Conservation (phyloP, 2,888 invertebrate species). For the Leucophenga montana region DNA sequence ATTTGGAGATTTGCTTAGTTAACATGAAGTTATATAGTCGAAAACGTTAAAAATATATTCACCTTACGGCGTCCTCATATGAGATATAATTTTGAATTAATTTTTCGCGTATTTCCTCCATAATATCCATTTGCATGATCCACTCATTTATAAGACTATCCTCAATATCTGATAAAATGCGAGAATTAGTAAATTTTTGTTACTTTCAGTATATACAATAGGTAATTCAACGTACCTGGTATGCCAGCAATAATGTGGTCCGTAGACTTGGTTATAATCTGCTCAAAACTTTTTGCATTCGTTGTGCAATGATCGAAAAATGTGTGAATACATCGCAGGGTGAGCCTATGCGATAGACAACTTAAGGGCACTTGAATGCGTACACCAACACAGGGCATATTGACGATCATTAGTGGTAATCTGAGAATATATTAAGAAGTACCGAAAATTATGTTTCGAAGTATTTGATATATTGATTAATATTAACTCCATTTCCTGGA, state of each 20-base stretch:
- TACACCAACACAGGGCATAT: conserved; percentile 42
- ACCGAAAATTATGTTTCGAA: not conserved
- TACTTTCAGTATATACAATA: too few relatives aligned
- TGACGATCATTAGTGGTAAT: conserved; percentile 50
- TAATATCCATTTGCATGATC: conserved; percentile 55
- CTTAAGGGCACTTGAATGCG: conserved; percentile 57
- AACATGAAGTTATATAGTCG: too few relatives aligned
- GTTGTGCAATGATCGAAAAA: conserved; percentile 62
- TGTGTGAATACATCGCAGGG: conserved; percentile 60
- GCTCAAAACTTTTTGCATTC: conserved; percentile 53
- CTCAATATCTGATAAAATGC: conserved; percentile 45
- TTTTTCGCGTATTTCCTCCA: conserved; percentile 44
- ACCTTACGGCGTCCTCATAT: conserved; percentile 53
- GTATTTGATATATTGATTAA: not conserved
- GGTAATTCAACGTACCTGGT: conserved; percentile 29
- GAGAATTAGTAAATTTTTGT: too few relatives aligned
- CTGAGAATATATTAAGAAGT: conserved; percentile 41
- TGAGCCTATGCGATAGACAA: conserved; percentile 58
- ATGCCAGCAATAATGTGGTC: conserved; percentile 46
- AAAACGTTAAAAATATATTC: too few relatives aligned
- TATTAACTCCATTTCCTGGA: conserved; percentile 56
- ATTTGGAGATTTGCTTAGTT: too few relatives aligned
- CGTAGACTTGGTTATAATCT: conserved; percentile 27
- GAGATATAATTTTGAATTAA: conserved; percentile 47
- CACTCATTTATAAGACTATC: conserved; percentile 58